phyloP scores from a whole-genome alignment of 2,888 invertebrate species.

The Hymenopus coronatus region DNA sequence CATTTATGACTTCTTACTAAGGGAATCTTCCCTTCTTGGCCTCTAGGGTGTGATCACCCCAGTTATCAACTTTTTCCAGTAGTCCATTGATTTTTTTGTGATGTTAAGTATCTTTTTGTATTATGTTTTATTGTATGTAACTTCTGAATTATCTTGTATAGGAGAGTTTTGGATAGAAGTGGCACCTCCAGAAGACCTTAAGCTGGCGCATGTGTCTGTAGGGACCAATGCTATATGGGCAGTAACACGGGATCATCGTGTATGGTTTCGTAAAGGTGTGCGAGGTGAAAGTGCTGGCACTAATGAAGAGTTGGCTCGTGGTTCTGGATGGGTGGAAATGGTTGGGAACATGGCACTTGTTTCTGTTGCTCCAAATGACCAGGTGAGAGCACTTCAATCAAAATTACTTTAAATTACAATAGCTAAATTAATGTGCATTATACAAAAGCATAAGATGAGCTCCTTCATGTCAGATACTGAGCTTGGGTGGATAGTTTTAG shows the following conservation, averaged over 20 bases:
- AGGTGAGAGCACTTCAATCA: slow-evolving; percentile 49
- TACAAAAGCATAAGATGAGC: too few relatives aligned
- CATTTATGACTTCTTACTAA: too few relatives aligned
- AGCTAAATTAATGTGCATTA: too few relatives aligned
- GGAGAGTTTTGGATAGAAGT: slow-evolving; percentile 80
- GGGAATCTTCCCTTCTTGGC: too few relatives aligned
- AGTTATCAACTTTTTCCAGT: too few relatives aligned
- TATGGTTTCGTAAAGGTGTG: slow-evolving; percentile 81
- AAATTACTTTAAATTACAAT: neutral
- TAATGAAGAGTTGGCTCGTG: slow-evolving; percentile 73
- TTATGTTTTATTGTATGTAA: too few relatives aligned
- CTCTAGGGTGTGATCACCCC: too few relatives aligned
- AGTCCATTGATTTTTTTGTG: too few relatives aligned
- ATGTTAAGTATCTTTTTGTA: too few relatives aligned
- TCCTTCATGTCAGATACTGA: too few relatives aligned
- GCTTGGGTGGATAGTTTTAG: too few relatives aligned
- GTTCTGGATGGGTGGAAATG: slow-evolving; percentile 87
- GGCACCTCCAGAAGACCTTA: slow-evolving; percentile 67
- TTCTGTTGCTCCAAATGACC: slow-evolving; percentile 84
- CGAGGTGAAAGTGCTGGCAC: slow-evolving; percentile 63
- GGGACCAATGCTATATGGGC: slow-evolving; percentile 80
- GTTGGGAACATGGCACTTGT: slow-evolving; percentile 79
- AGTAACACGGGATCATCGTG: slow-evolving; percentile 75
- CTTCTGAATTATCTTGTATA: slow-evolving; percentile 34
- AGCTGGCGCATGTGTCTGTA: slow-evolving; percentile 74